These are phyloP conservation scores for Tiliacea citrago DNA, from an alignment of 2,888 invertebrate genomes.

Conservation along the genomic window DNA sequence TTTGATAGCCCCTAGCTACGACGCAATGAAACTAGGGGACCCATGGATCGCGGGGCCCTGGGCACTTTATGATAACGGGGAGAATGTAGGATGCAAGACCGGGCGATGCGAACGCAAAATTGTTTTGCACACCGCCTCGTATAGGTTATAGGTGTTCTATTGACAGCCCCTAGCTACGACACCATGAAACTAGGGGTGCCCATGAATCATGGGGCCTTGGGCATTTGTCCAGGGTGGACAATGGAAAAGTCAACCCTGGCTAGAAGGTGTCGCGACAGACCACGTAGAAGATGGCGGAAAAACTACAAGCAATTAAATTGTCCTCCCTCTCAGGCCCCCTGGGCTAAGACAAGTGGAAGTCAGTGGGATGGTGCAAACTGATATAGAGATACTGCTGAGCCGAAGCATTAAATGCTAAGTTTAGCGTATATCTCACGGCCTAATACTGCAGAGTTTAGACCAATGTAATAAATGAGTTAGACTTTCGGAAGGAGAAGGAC, in stretches of 20 bases:
- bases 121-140: background rate
- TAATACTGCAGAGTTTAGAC: background rate
- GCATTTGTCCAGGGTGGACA: background rate
- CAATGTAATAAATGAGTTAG: background rate
- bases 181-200: background rate
- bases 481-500: background rate
- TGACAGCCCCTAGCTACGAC: background rate
- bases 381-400: background rate
- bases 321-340: background rate
- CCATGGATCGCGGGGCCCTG: background rate
- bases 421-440: background rate
- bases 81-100: too few species aligned
- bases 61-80: too few species aligned
- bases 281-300: background rate
- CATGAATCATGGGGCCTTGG: background rate
- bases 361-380: background rate
- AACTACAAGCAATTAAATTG: background rate
- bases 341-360: background rate
- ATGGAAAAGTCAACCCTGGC: background rate
- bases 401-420: background rate
- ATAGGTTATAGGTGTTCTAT: background rate
- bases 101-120: too few species aligned
- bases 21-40: background rate
- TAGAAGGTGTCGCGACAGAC: background rate
- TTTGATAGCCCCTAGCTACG: background rate